Conservation (phyloP, 2,888 invertebrate genomes). For the Gortyna flavago region DNA sequence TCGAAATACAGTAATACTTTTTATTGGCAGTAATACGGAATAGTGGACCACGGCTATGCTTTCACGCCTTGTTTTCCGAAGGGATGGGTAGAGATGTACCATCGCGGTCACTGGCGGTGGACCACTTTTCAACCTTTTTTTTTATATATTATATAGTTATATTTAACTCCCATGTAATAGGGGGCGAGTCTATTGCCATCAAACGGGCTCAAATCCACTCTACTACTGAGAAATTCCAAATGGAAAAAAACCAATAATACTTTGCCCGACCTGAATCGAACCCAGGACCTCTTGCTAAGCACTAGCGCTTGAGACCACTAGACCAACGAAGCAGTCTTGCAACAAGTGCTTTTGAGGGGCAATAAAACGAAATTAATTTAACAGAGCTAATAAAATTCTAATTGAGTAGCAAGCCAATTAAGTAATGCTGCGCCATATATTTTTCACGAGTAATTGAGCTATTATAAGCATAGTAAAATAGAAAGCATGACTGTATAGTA, state of each 20-base stretch:
- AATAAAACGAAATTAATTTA: conserved; percentile 2
- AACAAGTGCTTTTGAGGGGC: neutral
- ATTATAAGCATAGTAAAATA: conserved; percentile 37
- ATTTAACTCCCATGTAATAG: neutral
- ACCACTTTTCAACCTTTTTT: too few relatives aligned
- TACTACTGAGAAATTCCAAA: neutral
- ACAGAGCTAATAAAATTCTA: conserved; percentile 1
- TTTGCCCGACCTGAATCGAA: neutral
- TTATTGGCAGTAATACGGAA: neutral
- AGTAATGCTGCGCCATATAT: neutral
- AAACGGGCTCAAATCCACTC: neutral
- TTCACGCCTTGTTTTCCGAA: neutral
- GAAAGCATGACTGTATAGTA: conserved; percentile 56
- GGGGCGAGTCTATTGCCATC: neutral
- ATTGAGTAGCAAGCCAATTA: conserved; percentile 8
- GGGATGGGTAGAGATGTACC: neutral
- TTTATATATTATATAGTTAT: too few relatives aligned
- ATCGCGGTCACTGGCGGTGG: too few relatives aligned
- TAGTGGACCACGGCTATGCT: neutral
- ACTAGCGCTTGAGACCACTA: neutral
- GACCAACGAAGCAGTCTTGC: neutral
- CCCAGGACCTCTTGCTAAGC: neutral
- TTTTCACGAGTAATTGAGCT: conserved; percentile 25
- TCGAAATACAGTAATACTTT: neutral
- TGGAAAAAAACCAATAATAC: neutral